Evolutionary conservation across 92 coral and sea anemone species (phyloP), one percentile per base, ranked within the genome.

Genomic region (Metridium senile): DNA sequence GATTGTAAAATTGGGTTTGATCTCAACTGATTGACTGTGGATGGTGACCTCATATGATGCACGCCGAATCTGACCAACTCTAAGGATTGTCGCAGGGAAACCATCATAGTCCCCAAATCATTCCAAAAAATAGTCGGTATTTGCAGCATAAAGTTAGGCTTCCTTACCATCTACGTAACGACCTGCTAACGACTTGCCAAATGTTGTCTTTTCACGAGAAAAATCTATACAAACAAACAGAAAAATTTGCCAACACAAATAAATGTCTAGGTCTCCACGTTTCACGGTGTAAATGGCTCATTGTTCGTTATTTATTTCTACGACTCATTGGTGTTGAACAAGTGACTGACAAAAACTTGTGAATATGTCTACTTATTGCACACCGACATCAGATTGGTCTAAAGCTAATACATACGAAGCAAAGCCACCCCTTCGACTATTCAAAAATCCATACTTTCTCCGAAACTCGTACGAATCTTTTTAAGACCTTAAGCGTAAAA

Each of bases 261-360:
- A 56, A 8, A 26, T 72, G 63, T 31, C 19, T 45, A 27, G 68
- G 31, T 43, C 20, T 58, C 52, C 78, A 73, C 78, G 78, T 73
- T 73, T 73, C 78, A 33, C 31, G 29, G 31, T 6, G 52, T 47
- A 71, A n/a, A 70, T 33, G 26, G n/a, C 65, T 9, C 65, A 29
- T 18, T 18, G 66, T 51, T 53, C 61, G 23, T 58, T 56, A 46
- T 18, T 19, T 71, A 26, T 71, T 47, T 71, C 23, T 72, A 34
- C 61, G 30, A 54, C 21, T 19, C 23, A 54, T 26, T 43, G 30
- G 75, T 49, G 62, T 27, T 20, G 39, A 71, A 32, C 23, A 72
- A 23, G 46, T 56, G 49, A 16, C 52, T 56, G 26, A 26, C 19
- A 52, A 46, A 34, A 22, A 26, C 30, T 26, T 61, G 31, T 10